phyloP scores from a whole-genome alignment of 2,113 vertebrate genomes.

The Spilogale gracilis region DNA sequence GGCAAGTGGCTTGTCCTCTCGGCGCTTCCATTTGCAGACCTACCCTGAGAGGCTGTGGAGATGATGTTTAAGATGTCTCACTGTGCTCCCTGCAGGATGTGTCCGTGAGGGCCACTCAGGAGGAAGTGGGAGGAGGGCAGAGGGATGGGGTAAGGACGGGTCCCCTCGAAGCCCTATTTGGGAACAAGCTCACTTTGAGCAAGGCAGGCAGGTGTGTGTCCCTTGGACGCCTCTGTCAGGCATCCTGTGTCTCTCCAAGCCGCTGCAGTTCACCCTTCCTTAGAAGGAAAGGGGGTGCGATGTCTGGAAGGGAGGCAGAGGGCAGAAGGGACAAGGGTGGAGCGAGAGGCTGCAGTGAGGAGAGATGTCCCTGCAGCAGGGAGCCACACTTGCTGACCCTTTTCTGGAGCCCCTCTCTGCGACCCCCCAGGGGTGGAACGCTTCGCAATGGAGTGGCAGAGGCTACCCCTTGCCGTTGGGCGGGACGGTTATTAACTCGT shows the following conservation, averaged over 20 bases:
- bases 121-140: too few species aligned
- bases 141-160: rapidly evolving
- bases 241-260: background rate
- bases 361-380: background rate
- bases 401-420: background rate
- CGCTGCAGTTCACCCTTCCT: background rate
- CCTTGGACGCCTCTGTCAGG: background rate
- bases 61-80: background rate
- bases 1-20: background rate
- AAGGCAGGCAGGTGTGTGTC: background rate
- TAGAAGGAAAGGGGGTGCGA: background rate
- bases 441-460: background rate
- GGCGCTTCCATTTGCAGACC: background rate
- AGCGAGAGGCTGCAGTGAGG: background rate
- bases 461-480: background rate
- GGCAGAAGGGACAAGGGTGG: rapidly evolving
- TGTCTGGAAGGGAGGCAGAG: background rate
- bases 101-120: background rate
- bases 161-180: background rate
- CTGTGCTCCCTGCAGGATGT: rapidly evolving
- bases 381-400: background rate
- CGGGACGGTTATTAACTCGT: background rate
- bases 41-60: background rate
- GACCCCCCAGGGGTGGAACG: too few species aligned
- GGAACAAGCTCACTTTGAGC: background rate